These are phyloP conservation scores for Silurus glanis DNA, from an alignment of 2,113 vertebrate species.

Conservation along the genomic window DNA sequence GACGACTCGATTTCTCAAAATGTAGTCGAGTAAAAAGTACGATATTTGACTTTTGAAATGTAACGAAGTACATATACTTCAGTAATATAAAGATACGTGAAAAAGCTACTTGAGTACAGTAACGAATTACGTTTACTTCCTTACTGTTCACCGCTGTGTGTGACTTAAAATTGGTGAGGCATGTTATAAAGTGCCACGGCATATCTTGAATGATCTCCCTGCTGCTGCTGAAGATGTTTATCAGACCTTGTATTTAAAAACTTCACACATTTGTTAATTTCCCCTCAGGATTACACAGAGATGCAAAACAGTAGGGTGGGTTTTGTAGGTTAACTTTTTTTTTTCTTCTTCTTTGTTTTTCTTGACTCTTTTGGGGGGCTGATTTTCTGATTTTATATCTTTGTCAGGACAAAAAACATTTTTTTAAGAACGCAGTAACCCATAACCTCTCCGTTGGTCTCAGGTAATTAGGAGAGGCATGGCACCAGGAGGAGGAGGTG, in stretches of 20 bases:
- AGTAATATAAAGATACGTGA: too few species aligned
- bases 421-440: background rate
- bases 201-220: too few species aligned
- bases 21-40: too few species aligned
- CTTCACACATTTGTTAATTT: background rate
- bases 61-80: too few species aligned
- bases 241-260: background rate
- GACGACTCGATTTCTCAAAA: too few species aligned
- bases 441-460: background rate
- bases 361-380: background rate
- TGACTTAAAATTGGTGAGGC: too few species aligned
- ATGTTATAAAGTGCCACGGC: too few species aligned
- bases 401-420: background rate
- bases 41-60: too few species aligned
- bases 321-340: background rate
- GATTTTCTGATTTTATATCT: background rate
- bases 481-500: slow-evolving; percentile 92
- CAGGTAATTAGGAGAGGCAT: slow-evolving; percentile 90
- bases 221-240: background rate
- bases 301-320: background rate
- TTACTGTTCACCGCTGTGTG: too few species aligned
- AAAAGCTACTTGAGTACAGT: too few species aligned
- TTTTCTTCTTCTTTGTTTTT: background rate
- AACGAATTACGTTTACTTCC: too few species aligned
- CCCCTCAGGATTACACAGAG: background rate